A percentile compares a stretch with the other conserved stretches of the same genome.
Conservation (phyloP, 2,113 vertebrate species). For the Tyrannus savana region DNA sequence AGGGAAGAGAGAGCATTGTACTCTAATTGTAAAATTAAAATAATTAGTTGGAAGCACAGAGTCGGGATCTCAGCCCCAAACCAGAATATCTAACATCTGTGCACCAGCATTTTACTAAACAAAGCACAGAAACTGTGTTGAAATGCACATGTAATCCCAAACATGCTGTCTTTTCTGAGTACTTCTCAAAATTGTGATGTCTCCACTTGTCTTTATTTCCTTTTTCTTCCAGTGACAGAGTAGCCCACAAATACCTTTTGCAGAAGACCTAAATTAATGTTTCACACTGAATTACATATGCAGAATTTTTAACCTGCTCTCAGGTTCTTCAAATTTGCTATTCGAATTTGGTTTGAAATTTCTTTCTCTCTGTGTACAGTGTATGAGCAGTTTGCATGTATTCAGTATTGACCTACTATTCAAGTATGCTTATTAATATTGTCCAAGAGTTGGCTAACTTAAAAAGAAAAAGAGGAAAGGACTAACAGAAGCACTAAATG, state of each 20-base stretch:
- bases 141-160: not conserved
- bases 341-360: not conserved
- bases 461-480: not conserved
- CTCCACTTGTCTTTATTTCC: not conserved
- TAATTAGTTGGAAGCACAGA: constrained; percentile 28
- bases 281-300: not conserved
- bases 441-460: not conserved
- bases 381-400: not conserved
- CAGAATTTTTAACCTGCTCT: not conserved
- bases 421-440: not conserved
- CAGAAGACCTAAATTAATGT: not conserved
- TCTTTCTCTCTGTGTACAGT: not conserved
- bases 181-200: not conserved
- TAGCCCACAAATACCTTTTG: not conserved
- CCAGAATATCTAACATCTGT: constrained; percentile 39
- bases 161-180: not conserved
- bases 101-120: constrained; percentile 9
- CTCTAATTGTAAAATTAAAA: constrained; percentile 33
- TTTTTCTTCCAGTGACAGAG: not conserved
- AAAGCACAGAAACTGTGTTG: not conserved
- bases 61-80: not conserved
- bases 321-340: not conserved
- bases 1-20: not conserved
- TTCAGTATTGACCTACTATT: not conserved
- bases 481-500: fast-evolving